Conservation (phyloP, 2,888 invertebrate genomes). For the Phortica okadai region DNA sequence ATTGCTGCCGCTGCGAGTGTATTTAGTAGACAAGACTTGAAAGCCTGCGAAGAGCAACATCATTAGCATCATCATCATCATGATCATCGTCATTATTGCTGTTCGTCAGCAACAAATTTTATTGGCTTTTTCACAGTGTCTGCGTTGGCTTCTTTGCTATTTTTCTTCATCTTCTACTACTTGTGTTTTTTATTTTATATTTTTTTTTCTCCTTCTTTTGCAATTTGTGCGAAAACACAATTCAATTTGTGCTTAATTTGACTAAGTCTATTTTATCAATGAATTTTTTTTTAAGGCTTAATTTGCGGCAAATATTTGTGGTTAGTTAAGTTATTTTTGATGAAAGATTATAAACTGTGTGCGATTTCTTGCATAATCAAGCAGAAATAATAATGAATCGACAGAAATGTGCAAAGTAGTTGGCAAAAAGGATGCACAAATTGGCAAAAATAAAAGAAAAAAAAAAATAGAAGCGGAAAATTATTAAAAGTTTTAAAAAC, state of each 20-base stretch:
- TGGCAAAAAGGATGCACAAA: too few species aligned
- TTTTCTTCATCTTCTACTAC: neutral
- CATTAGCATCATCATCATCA: neutral
- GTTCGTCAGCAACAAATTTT: neutral
- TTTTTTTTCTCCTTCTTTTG: neutral
- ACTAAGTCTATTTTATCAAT: neutral
- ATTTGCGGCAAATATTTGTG: constrained; percentile 14
- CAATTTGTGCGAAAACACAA: neutral
- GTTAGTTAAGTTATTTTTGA: neutral
- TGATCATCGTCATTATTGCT: neutral
- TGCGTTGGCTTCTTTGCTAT: neutral
- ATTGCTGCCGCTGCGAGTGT: neutral
- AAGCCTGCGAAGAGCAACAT: too few species aligned
- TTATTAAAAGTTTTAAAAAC: too few species aligned
- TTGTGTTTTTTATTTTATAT: neutral
- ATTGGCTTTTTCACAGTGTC: neutral
- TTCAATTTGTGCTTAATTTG: constrained; percentile 18
- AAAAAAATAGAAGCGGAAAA: too few species aligned
- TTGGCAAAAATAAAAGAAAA: too few species aligned
- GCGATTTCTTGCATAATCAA: too few species aligned
- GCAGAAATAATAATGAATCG: too few species aligned
- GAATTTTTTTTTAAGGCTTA: neutral
- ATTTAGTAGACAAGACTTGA: neutral
- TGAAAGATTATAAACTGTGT: too few species aligned
- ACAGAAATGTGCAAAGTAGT: too few species aligned